These are phyloP conservation scores for Mesembrinibis cayennensis DNA, from an alignment of 2,113 vertebrate species.

Conservation along the genomic window DNA sequence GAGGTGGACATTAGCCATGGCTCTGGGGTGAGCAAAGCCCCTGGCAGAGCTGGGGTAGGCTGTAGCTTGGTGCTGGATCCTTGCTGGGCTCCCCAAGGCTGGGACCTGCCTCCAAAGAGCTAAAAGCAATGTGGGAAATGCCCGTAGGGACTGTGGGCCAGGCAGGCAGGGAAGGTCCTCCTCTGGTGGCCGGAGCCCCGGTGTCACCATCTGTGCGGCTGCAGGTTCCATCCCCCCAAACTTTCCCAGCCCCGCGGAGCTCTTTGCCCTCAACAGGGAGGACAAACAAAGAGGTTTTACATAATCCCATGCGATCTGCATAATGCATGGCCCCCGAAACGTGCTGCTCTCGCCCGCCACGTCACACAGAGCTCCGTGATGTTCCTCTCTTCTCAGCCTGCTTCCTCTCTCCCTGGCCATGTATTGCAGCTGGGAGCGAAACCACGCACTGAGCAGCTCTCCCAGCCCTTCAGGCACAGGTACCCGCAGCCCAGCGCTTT, in stretches of 20 bases:
- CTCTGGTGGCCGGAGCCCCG: rapidly evolving
- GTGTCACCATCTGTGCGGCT: background rate
- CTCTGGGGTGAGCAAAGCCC: background rate
- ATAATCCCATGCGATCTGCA: background rate
- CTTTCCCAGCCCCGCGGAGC: background rate
- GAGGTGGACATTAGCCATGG: background rate
- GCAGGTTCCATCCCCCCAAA: background rate
- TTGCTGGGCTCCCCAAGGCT: background rate
- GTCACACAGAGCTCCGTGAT: rapidly evolving
- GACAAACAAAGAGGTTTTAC: constrained; percentile 22
- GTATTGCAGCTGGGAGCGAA: background rate
- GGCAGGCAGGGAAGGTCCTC: background rate
- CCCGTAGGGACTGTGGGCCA: rapidly evolving
- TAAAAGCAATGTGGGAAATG: background rate
- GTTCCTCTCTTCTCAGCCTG: background rate
- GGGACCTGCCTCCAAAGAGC: background rate
- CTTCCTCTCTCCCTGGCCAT: background rate
- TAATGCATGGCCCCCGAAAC: background rate
- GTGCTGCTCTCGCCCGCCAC: rapidly evolving
- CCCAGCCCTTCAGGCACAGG: background rate
- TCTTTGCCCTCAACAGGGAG: background rate
- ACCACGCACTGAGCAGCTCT: rapidly evolving
- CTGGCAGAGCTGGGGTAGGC: background rate
- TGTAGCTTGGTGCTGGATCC: background rate
- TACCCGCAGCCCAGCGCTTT: background rate